These are phyloP conservation scores for Hemistola chrysoprasaria DNA, from an alignment of 2,888 invertebrate species.

Conservation along the genomic window DNA sequence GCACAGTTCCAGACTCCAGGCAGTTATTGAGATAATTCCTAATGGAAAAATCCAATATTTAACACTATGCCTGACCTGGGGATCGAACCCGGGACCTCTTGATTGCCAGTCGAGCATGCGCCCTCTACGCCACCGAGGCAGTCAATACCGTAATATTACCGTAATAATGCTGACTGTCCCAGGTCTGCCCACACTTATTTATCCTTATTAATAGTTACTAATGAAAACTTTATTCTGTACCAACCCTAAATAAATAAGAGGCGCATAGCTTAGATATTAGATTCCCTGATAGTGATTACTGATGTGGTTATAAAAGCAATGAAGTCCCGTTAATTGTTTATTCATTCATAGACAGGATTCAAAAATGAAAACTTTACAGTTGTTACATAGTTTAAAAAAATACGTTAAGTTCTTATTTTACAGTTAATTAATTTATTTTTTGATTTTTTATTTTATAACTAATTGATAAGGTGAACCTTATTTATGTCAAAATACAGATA, in stretches of 20 bases:
- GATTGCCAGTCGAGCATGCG: no score
- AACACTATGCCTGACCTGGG: no score
- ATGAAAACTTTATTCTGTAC: not conserved
- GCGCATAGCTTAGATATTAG: no score
- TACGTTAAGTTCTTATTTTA: not conserved
- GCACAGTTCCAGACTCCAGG: no score
- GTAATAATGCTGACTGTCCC: no score
- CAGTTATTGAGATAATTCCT: no score
- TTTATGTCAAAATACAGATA: conserved; percentile 19
- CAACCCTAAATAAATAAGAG: conserved; percentile 21
- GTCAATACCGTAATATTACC: no score
- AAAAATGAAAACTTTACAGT: conserved; percentile 15
- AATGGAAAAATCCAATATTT: no score
- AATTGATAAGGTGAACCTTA: conserved; percentile 1
- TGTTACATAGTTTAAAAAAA: not conserved
- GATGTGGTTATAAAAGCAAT: conserved; percentile 24
- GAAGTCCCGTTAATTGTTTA: conserved; percentile 12
- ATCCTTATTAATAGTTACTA: no score
- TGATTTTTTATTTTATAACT: conserved; percentile 3
- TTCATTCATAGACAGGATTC: conserved; percentile 12
- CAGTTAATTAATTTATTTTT: not conserved
- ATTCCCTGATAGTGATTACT: not conserved
- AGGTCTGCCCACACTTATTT: no score
- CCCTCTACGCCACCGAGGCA: no score
- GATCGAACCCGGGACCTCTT: no score